Evolutionary conservation across 2,797 vertebrate species (phyloP).

Genomic region (Aeoliscus strigatus): DNA sequence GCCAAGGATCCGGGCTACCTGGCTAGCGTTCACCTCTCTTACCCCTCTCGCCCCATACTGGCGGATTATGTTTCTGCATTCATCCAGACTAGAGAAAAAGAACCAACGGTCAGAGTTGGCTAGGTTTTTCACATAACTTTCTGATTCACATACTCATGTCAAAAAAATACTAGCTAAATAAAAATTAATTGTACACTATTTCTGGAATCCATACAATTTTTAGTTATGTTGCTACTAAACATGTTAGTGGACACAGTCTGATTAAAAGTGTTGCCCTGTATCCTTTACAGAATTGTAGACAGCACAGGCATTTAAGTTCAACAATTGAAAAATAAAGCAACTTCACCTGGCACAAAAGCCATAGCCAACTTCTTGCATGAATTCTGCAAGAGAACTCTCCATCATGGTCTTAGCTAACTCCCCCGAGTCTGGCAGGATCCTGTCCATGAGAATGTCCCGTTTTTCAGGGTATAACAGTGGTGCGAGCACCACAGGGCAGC

Average conservation of each 20-base stretch:
- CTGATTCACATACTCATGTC: background rate
- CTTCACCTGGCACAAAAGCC: conserved; percentile 94
- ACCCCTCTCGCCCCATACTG: conserved; percentile 97
- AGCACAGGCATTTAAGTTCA: no score
- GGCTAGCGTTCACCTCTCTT: conserved; percentile 94
- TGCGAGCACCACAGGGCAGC: conserved; percentile 99
- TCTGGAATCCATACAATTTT: no score
- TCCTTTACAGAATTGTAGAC: no score
- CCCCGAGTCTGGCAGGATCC: conserved; percentile 99
- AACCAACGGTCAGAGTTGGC: background rate
- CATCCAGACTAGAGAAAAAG: conserved; percentile 81
- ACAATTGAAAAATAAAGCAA: background rate
- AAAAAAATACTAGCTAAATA: no score
- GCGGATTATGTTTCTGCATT: conserved; percentile 97
- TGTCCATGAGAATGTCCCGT: conserved; percentile 99
- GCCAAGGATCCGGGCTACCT: conserved; percentile 96
- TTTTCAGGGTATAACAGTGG: conserved; percentile 99
- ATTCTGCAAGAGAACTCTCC: conserved; percentile 98
- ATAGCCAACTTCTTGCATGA: conserved; percentile 99
- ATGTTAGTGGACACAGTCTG: no score
- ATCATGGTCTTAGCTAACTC: conserved; percentile 99
- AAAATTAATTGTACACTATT: no score
- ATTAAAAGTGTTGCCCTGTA: no score
- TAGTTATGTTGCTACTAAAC: no score
- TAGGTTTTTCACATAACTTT: background rate